These are phyloP conservation scores for Chrysemys picta DNA, from an alignment of 2,113 vertebrate species.

Conservation along the genomic window DNA sequence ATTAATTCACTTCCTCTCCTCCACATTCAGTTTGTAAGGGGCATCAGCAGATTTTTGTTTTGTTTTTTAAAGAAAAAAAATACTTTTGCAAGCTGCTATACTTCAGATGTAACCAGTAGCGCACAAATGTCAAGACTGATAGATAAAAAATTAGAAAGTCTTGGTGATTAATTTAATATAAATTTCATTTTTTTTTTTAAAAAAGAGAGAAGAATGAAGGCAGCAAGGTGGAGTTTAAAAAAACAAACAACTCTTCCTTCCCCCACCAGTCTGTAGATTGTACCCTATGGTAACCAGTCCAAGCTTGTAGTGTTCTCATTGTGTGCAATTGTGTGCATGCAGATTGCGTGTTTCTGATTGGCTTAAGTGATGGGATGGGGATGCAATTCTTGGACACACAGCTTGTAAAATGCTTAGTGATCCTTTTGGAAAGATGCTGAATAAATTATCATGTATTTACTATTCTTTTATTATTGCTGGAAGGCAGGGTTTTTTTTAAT, in stretches of 20 bases:
- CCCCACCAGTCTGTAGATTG: neutral
- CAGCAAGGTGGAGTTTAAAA: neutral
- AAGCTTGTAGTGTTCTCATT: accelerated
- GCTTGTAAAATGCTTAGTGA: neutral
- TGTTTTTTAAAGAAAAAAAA: neutral
- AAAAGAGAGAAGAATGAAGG: neutral
- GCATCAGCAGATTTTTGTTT: neutral
- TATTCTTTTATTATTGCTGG: neutral
- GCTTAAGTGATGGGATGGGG: neutral
- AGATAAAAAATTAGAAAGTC: neutral
- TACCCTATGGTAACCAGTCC: neutral
- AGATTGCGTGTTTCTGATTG: neutral
- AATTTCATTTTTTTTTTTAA: neutral
- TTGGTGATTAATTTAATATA: neutral
- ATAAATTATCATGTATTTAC: neutral
- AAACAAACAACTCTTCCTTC: neutral
- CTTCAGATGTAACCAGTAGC: neutral
- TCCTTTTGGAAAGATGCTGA: neutral
- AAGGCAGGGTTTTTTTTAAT: neutral
- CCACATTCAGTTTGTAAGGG: neutral
- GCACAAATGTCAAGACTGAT: neutral
- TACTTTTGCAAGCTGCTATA: neutral
- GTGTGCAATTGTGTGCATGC: accelerated
- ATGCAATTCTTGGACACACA: neutral
- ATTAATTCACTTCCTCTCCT: neutral